Base-by-base conservation (phyloP, 1,140 invertebrate genomes). In the Drosophila kepulauana region DNA sequence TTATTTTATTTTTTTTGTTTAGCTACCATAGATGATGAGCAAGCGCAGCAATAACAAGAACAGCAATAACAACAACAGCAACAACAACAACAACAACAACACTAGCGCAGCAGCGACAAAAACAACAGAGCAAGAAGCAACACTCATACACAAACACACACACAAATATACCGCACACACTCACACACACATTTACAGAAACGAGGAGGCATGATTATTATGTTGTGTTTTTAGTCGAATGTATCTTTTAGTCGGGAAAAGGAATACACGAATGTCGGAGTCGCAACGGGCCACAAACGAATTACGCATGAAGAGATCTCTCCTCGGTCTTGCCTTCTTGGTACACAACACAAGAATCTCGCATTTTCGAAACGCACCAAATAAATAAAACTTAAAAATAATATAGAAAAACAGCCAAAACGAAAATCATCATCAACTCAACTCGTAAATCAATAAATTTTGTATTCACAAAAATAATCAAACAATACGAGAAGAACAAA, bases 161-260 rank as follows among this genome's bases (percentile, higher is more conserved):
- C 56, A 57, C 54, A 65, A 49, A 62, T 33, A 54, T 11, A 73
- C 30, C 41, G 54, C 13, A 62, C 15, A 79, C 10, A 67, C 16
- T 49, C 46, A 66, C 10, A 72, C 16, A 56, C 46, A 66, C 41
- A 43, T 43, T 35, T 3, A 49, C 28, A 63, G 57, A 69, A 46
- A 43, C 46, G 52, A 75, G 69, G 56, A 75, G 68, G 62, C 46
- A 61, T 72, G 69, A 72, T 73, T 85, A 74, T 78, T 88, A 82
- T 89, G 84, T 88, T 88, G 84, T 87, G 84, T 87, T 87, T 86
- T 86, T 78, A 79, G 82, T 86, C 84, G 77, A 79, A 81, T 84
- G 84, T 88, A 88, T 87, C 84, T 84, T 87, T 87, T 74, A 88
- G 84, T 88, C 84, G 77, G 80, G 69, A 80, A 82, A 87, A 88